Evolutionary conservation across 2,113 vertebrate species (phyloP).

Genomic region (Dicentrarchus labrax): DNA sequence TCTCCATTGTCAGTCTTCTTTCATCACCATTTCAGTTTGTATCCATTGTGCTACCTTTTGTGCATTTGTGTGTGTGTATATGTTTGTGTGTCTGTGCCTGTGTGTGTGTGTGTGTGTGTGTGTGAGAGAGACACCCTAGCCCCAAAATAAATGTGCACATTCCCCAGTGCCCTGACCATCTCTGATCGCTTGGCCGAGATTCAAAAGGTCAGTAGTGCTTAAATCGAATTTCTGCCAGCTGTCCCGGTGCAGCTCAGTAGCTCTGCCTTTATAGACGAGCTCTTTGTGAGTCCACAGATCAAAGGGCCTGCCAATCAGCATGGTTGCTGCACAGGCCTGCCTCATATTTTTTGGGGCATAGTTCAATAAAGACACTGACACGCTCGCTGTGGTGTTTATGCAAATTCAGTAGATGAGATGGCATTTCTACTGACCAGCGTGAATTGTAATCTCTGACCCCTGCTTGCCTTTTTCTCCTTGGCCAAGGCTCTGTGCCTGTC

Average conservation of each 20-base stretch:
- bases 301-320: conserved; percentile 36
- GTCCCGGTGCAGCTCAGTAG: conserved; percentile 27
- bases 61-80: background rate
- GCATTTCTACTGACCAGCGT: conserved; percentile 30
- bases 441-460: conserved; percentile 23
- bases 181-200: conserved; percentile 30
- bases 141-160: conserved; percentile 15
- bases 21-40: background rate
- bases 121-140: background rate
- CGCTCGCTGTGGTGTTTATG: conserved; percentile 38
- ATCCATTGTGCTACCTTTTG: background rate
- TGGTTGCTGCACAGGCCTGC: background rate
- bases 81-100: background rate
- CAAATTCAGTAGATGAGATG: conserved; percentile 42
- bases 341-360: background rate
- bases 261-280: conserved; percentile 34
- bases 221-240: conserved; percentile 53
- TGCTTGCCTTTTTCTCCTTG: background rate
- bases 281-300: conserved; percentile 43
- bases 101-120: background rate
- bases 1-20: conserved; percentile 11
- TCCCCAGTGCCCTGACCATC: conserved; percentile 10
- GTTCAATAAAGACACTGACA: conserved; percentile 29
- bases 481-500: background rate
- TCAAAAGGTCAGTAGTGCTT: conserved; percentile 60